These are phyloP conservation scores for Xenopus borealis DNA, from an alignment of 2,113 vertebrate genomes.

Conservation along the genomic window DNA sequence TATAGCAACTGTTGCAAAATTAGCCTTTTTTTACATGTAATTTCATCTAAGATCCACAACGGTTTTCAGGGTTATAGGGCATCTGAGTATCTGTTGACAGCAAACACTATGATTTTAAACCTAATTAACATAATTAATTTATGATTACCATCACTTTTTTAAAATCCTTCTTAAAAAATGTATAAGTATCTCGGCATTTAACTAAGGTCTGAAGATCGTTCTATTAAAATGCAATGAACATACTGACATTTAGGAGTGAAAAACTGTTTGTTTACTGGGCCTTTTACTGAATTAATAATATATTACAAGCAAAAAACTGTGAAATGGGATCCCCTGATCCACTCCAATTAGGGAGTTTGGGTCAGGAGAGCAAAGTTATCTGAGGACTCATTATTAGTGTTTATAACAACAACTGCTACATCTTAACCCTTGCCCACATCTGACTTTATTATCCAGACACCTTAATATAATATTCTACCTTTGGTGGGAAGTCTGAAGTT, in stretches of 20 bases:
- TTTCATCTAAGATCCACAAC: too few species aligned
- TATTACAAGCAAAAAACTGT: background rate
- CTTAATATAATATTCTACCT: background rate
- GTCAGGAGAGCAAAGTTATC: background rate
- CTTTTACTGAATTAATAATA: background rate
- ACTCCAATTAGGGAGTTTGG: background rate
- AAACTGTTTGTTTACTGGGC: background rate
- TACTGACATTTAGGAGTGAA: background rate
- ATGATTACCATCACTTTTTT: too few species aligned
- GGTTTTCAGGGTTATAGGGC: background rate
- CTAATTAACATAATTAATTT: background rate
- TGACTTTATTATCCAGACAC: background rate
- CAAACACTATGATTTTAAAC: background rate
- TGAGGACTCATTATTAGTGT: background rate
- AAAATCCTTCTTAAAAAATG: background rate
- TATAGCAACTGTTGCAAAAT: too few species aligned
- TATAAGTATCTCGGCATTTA: background rate
- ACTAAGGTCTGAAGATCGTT: background rate
- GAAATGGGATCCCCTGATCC: background rate
- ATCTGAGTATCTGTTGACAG: background rate
- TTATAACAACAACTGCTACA: background rate
- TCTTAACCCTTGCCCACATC: background rate
- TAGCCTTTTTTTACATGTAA: too few species aligned
- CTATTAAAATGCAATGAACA: background rate
- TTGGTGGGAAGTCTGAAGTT: slow-evolving; percentile 1